Evolutionary conservation across 2,888 invertebrate species (phyloP).

Genomic region (Oscheius sp.): DNA sequence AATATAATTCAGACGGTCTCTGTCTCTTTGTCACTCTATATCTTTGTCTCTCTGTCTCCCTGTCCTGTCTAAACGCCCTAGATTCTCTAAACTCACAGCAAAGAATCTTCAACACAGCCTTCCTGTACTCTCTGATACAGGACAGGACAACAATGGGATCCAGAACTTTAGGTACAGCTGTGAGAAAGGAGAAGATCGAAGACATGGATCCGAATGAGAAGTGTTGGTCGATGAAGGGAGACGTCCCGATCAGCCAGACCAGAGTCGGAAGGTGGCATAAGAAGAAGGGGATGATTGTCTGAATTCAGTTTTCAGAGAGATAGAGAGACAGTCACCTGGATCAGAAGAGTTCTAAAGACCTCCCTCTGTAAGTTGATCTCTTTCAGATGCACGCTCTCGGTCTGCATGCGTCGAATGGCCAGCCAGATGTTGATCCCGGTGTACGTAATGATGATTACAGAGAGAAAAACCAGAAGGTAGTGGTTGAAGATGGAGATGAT

Average conservation of each 20-base stretch:
- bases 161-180: constrained; percentile 19
- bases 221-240: constrained; percentile 13
- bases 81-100: neutral
- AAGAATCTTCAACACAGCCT: constrained; percentile 1
- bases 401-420: constrained; percentile 11
- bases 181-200: constrained; percentile 25
- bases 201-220: constrained; percentile 22
- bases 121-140: constrained; percentile 18
- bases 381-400: constrained; percentile 10
- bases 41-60: no score
- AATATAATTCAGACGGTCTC: no score
- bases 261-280: constrained; percentile 24
- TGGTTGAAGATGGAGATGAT: constrained; percentile 30
- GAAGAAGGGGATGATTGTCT: constrained; percentile 26
- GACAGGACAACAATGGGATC: constrained; percentile 20
- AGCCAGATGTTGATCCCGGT: constrained; percentile 18
- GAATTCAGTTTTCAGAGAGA: neutral
- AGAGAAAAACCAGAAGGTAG: constrained; percentile 10
- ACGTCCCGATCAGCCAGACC: constrained; percentile 18
- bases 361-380: constrained; percentile 18
- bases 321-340: constrained; percentile 6
- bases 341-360: constrained; percentile 17
- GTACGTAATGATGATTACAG: constrained; percentile 13
- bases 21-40: no score
- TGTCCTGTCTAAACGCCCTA: no score